Evolutionary conservation across 2,888 invertebrate species (phyloP).

Genomic region (Eudemis profundana): DNA sequence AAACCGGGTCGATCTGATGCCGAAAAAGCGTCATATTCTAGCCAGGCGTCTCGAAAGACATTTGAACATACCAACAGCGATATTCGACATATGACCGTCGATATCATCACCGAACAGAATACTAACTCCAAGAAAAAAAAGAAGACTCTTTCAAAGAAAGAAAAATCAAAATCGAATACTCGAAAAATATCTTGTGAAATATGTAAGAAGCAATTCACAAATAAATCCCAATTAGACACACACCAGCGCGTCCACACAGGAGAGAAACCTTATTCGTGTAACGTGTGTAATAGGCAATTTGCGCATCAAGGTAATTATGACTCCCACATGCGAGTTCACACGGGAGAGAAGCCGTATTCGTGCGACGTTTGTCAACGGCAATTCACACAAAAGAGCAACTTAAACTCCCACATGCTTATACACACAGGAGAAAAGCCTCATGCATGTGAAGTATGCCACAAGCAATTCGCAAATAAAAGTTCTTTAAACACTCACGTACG

Average conservation of each 20-base stretch:
- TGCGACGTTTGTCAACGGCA: neutral
- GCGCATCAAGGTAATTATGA: neutral
- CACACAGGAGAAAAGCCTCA: neutral
- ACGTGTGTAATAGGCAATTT: no score
- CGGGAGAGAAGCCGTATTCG: neutral
- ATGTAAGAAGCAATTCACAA: neutral
- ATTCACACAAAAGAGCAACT: neutral
- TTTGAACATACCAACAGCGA: neutral
- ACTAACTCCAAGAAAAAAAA: neutral
- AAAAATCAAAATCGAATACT: neutral
- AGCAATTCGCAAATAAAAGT: neutral
- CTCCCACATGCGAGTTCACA: neutral
- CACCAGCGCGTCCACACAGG: no score
- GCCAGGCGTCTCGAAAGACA: no score
- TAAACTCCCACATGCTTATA: neutral
- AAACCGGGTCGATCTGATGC: no score
- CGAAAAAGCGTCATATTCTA: no score
- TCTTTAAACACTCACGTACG: neutral
- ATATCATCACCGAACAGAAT: neutral
- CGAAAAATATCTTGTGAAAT: neutral
- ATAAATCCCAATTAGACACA: no score
- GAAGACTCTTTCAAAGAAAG: neutral
- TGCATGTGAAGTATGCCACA: neutral
- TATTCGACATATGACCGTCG: neutral
- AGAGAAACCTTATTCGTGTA: no score